Evolutionary conservation across 2,797 vertebrate genomes (phyloP), one percentile per base, ranked within the genome.

Genomic region (Coregonus suidteri): DNA sequence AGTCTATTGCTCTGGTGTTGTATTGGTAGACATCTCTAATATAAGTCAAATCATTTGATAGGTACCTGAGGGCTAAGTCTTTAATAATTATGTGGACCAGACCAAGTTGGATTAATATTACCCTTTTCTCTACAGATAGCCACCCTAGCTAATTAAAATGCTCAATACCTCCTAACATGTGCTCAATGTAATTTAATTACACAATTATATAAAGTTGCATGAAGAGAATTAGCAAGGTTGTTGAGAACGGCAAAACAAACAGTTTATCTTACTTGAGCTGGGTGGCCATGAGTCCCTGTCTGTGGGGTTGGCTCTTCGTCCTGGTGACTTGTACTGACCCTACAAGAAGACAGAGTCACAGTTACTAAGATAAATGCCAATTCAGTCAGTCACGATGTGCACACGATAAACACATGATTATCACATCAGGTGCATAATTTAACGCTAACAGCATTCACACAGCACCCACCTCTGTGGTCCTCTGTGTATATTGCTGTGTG

Each of bases 221-320:
- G 78, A 71, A 81, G 79, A 86, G 77, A 52, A 72, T 18, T 30
- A 13, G 30, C 9, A 20, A 84, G 75, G 79, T 70, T 84, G 76
- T 65, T 77, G 82, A 79, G 76, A 77, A 84, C 79, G 82, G 85
- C 75, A 81, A 90, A 84, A 18, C 16, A 66, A 35, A 34, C 15
- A 71, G 30, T 35, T n/a, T 31, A 37, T 93, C 97, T 96, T 91
- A 99, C 98, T 99, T 85, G 96, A 95, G 90, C 95, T 97, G 37
- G 95, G 94, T 15, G 98, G 96, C 98, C 97, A 99, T 76, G 97
- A 98, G 79, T 98, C 97, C 75, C 95, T 94, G 89, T 96, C 96
- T 78, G 93, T 93, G 75, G 97, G 96, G 86, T 95, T 94, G 73
- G 93, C 94, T 91, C 95, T 95, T 83, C 93, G 94, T 79, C 96